Conservation (phyloP, 2,888 invertebrate species). For the Balanococcus diminutus region DNA sequence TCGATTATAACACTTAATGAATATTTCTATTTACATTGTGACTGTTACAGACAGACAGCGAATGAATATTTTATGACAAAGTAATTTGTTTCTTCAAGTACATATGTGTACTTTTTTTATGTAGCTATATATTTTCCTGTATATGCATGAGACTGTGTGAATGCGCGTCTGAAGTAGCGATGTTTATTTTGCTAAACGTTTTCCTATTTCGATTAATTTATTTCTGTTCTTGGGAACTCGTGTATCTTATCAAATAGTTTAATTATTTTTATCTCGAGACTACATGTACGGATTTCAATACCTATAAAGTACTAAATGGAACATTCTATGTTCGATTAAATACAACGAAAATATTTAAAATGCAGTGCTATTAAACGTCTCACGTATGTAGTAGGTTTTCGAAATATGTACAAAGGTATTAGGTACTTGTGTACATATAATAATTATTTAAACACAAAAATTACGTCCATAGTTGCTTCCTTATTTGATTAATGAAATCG, state of each 20-base stretch:
- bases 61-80: background rate
- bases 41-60: background rate
- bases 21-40: constrained; percentile 4
- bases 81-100: constrained; percentile 4
- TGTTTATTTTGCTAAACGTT: background rate
- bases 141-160: background rate
- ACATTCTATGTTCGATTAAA: background rate
- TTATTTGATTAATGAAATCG: background rate
- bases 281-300: background rate
- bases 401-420: background rate
- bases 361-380: background rate
- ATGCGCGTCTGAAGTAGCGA: background rate
- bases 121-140: background rate
- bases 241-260: background rate
- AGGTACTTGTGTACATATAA: background rate
- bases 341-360: background rate
- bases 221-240: background rate
- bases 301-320: background rate
- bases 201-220: background rate
- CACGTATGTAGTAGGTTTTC: background rate
- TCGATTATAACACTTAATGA: background rate
- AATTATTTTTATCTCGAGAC: background rate
- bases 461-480: background rate
- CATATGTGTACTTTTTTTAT: background rate
- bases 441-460: too few relatives aligned